Evolutionary conservation across 2,113 vertebrate genomes (phyloP), one percentile per base, ranked within the genome.

Genomic region (Piaya cayana): DNA sequence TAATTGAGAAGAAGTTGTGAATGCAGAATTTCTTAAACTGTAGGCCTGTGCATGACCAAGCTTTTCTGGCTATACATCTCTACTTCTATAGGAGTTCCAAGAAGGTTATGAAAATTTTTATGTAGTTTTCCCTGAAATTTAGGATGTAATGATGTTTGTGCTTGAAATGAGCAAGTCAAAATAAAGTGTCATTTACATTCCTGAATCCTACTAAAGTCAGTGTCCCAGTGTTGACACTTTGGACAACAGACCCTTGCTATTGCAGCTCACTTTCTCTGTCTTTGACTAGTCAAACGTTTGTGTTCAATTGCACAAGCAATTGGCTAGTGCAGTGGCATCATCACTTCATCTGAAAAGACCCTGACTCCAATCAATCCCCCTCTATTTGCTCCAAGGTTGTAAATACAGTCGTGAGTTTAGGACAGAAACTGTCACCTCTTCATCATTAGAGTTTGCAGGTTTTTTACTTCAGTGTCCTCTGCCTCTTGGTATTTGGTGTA

Each of bases 351-450:
- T 47, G 43, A 36, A 87, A 82, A 82, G 68, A 34, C 0, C 2
- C 4, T 0, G 0, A 37, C 17, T 71, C 22, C 2, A 53, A 1
- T 34, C n/a, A 52, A 53, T 74, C 13, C 5, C 15, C 7, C 53
- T 2, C 6, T 82, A 18, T 9, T 36, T 42, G 49, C 4, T 36
- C 8, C 14, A 82, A 32, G 17, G 12, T 3, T 49, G 26, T 56
- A 91, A 70, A 47, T 30, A 26, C 4, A 65, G 8, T 5, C 56
- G 5, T 12, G 37, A 55, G 15, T 90, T 92, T 69, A 72, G 14
- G 42, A 69, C 17, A 79, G 36, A 56, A 64, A 50, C 8, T 23
- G 16, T 39, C 36, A 69, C 6, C 3, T 22, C 68, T 60, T 82
- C 47, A 65, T 68, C 55, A 18, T 56, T 6, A 30, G 17, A 50